Evolutionary conservation across 2,113 vertebrate species (phyloP).

Genomic region (Muntiacus reevesi): DNA sequence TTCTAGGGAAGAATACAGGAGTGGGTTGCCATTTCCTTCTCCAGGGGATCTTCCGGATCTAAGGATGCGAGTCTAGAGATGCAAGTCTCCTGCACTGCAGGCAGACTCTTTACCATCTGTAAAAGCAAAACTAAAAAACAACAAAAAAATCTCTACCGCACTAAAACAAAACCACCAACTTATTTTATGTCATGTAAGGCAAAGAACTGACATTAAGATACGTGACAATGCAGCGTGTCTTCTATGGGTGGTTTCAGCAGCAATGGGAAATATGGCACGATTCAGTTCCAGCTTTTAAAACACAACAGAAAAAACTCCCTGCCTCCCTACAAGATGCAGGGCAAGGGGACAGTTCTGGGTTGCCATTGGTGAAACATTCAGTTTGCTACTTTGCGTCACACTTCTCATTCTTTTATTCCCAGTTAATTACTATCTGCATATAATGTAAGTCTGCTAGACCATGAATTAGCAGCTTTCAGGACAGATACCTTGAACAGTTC

Average conservation of each 20-base stretch:
- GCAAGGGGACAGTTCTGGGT: background rate
- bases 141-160: background rate
- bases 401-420: constrained; percentile 4
- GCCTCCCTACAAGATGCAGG: background rate
- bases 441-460: constrained; percentile 28
- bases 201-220: background rate
- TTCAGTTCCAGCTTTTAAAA: background rate
- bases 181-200: background rate
- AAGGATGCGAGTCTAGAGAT: background rate
- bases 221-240: background rate
- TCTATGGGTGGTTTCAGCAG: constrained; percentile 1
- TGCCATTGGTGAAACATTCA: background rate
- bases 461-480: constrained; percentile 59
- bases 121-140: constrained; percentile 29
- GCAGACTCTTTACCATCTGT: background rate
- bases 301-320: background rate
- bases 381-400: background rate
- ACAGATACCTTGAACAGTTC: constrained; percentile 42
- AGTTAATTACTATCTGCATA: constrained; percentile 54
- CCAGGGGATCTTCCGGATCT: background rate
- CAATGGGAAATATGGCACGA: background rate
- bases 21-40: background rate
- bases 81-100: background rate
- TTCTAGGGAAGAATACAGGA: background rate
- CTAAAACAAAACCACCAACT: constrained; percentile 26